These are phyloP conservation scores for Corythornis leucogaster DNA, from an alignment of 2,797 vertebrate genomes.

Conservation along the genomic window DNA sequence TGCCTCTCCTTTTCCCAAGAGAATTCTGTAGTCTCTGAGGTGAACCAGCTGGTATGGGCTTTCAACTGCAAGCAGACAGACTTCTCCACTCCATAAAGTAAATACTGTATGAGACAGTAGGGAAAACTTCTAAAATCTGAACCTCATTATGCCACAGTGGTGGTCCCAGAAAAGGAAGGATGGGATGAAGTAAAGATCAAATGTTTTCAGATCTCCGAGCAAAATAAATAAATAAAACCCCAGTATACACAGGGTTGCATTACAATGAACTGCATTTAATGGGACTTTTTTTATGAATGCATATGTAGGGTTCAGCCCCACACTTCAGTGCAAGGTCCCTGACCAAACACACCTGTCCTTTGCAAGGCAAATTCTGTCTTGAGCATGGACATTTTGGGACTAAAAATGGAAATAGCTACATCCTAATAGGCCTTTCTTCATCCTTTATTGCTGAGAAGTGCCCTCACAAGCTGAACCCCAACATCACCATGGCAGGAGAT, in stretches of 20 bases:
- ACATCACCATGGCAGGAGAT: neutral
- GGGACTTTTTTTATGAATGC: fast-evolving
- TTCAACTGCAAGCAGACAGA: fast-evolving
- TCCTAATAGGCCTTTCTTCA: neutral
- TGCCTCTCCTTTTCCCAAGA: neutral
- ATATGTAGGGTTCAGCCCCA: neutral
- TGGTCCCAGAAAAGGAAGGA: neutral
- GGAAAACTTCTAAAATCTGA: neutral
- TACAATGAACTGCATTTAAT: neutral
- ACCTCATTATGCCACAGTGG: neutral
- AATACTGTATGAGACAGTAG: neutral
- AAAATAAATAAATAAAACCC: too few species aligned
- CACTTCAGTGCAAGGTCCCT: neutral
- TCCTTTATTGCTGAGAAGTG: neutral
- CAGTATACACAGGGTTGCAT: neutral
- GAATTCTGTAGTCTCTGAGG: neutral
- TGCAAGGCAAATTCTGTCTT: neutral
- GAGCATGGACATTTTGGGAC: neutral
- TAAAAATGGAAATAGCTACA: neutral
- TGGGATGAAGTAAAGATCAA: neutral
- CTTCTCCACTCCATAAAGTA: neutral
- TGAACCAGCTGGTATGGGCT: neutral
- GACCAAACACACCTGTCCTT: fast-evolving
- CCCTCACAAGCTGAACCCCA: neutral
- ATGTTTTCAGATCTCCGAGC: neutral